These are phyloP conservation scores for Scolopax rusticola DNA, from an alignment of 2,797 vertebrate genomes.

Conservation along the genomic window DNA sequence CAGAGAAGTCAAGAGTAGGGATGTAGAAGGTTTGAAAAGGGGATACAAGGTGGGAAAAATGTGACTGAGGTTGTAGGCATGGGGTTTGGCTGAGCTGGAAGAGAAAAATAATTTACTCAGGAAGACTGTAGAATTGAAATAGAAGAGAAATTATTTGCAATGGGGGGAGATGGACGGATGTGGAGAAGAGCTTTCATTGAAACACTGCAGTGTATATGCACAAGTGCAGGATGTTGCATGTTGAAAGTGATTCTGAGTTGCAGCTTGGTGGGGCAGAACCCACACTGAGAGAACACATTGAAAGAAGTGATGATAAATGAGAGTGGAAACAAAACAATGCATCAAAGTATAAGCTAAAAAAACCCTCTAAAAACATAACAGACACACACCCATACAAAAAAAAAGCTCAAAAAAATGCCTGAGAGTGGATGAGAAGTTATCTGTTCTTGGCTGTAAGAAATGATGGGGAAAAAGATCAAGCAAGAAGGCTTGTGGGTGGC, in stretches of 20 bases:
- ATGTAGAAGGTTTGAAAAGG: neutral
- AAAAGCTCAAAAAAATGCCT: neutral
- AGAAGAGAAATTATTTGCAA: neutral
- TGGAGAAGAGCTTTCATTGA: neutral
- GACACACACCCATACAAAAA: neutral
- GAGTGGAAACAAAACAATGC: neutral
- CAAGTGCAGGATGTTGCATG: neutral
- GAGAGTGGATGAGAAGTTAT: neutral
- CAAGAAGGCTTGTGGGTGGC: neutral
- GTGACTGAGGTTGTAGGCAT: neutral
- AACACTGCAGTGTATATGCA: neutral
- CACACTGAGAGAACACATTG: neutral
- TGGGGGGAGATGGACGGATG: rapidly evolving
- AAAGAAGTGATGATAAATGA: neutral
- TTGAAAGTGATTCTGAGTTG: neutral
- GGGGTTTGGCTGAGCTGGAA: neutral
- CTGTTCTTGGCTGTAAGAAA: neutral
- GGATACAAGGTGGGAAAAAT: neutral
- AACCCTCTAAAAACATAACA: neutral
- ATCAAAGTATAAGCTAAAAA: neutral
- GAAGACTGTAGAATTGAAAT: neutral
- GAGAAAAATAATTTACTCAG: neutral
- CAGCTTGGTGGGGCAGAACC: neutral
- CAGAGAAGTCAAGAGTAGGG: neutral
- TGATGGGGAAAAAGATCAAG: neutral